phyloP scores from a whole-genome alignment of 1,140 invertebrate genomes.

The Rhyzopertha dominica region DNA sequence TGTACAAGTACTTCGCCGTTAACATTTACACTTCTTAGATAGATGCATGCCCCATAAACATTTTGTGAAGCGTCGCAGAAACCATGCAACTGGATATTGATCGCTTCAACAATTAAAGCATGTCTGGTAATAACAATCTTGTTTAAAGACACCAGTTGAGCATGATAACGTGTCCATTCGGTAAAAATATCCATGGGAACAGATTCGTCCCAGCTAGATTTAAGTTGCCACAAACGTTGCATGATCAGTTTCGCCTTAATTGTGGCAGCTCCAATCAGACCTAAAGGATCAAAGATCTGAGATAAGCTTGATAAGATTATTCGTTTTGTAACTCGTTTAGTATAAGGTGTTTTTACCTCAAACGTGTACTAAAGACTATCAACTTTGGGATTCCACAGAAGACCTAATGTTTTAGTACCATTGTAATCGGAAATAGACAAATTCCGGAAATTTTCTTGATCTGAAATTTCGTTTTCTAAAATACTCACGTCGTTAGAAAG shows the following conservation, averaged over 20 bases:
- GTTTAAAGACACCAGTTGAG: too few relatives aligned
- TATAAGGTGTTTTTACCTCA: constrained; percentile 3
- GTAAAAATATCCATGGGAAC: constrained; percentile 16
- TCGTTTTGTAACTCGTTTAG: constrained; percentile 7
- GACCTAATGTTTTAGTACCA: constrained; percentile 6
- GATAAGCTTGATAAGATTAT: constrained; percentile 7
- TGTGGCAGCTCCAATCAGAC: constrained; percentile 32
- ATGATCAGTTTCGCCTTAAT: constrained; percentile 44
- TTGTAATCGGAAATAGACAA: too few relatives aligned
- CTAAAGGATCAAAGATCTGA: constrained; percentile 14
- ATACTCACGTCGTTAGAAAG: too few relatives aligned
- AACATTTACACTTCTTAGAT: too few relatives aligned
- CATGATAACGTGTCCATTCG: too few relatives aligned
- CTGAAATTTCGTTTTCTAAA: too few relatives aligned
- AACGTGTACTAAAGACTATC: constrained; percentile 13
- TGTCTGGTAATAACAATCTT: constrained; percentile 10
- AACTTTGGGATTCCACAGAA: constrained; percentile 3
- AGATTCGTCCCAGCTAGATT: constrained; percentile 40
- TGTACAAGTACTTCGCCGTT: too few relatives aligned
- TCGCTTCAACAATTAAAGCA: too few relatives aligned
- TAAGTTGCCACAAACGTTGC: constrained; percentile 40
- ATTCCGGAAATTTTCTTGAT: too few relatives aligned
- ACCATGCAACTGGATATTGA: too few relatives aligned
- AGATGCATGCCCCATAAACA: too few relatives aligned
- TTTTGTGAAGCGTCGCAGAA: too few relatives aligned